These are phyloP conservation scores for Pangasius sanitwongsei DNA, from an alignment of 2,797 vertebrate genomes.

Conservation along the genomic window DNA sequence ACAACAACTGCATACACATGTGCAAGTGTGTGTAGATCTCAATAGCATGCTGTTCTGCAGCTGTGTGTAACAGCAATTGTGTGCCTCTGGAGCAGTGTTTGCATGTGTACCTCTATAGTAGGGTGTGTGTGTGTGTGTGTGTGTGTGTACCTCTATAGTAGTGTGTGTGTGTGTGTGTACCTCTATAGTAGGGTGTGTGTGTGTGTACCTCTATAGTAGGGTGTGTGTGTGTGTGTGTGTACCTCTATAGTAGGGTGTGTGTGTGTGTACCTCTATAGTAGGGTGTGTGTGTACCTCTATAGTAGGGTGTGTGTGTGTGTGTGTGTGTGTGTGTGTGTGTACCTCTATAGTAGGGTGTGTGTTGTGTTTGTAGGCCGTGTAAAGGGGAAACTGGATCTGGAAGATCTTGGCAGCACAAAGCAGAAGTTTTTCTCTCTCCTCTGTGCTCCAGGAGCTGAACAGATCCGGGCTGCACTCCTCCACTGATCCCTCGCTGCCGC, in stretches of 20 bases:
- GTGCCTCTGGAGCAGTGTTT: not conserved
- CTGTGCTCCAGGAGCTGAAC: conserved; percentile 90
- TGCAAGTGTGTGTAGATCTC: not conserved
- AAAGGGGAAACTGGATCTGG: conserved; percentile 97
- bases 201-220: not conserved
- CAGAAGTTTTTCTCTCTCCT: conserved; percentile 95
- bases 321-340: conserved; percentile 35
- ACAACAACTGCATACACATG: not conserved
- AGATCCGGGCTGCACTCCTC: conserved; percentile 77
- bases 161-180: not conserved
- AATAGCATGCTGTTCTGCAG: not conserved
- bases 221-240: not conserved
- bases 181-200: conserved; percentile 32
- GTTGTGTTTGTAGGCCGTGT: conserved; percentile 99
- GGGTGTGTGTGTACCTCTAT: conserved; percentile 76
- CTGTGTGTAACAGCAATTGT: too few relatives aligned
- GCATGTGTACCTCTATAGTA: conserved; percentile 88
- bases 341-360: conserved; percentile 98
- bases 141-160: not conserved
- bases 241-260: not conserved
- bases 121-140: conserved; percentile 91
- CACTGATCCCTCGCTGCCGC: conserved; percentile 68
- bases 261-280: conserved; percentile 78
- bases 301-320: conserved; percentile 60
- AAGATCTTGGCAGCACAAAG: conserved; percentile 98